Base-by-base conservation (phyloP, 2,888 invertebrate species). In the Agrochola lychnidis region DNA sequence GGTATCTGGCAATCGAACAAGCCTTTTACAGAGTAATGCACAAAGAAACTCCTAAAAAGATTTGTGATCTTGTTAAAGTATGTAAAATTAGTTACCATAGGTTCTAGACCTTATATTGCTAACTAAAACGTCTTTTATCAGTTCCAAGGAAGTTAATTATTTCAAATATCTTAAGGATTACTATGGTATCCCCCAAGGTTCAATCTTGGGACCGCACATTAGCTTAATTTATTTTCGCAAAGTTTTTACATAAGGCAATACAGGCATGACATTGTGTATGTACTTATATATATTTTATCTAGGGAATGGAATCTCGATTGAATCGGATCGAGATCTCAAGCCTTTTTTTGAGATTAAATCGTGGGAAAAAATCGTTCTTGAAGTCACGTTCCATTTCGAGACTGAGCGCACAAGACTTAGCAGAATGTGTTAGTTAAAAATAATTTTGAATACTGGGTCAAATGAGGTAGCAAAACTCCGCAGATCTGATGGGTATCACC, bases 1-100 rank as follows among this genome's bases (percentile, higher is more conserved):
- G n/a, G 42, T 42, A 42, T 40, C 10, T 68, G 57, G n/a, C 36
- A 40, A 56, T 68, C 0, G 9, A n/a, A 36, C 14, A 22, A 68
- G 36, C 68, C 36, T 36, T 68, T 56, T 68, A 53, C 36, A 56
- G 36, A 68, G 16, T 36, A 36, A 56, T 56, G n/a, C 36, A 53
- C 53, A n/a, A 36, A n/a, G 3, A 68, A 36, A 53, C 53, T 53
- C 16, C 9, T 36, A 36, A 53, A n/a, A 16, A 16, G 36, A 53
- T 68, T 68, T 68, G n/a, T 67, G 22, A 68, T 36, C 36, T 51
- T 10, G 3, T 10, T 14, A 51, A 36, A 36, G 9, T 51, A 67
- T 36, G 5, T 16, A 14, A 48, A 66, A 14, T 48, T 66, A 30
- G 66, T 22, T 48, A 48, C 19, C 45, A 45, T 25, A 42, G 14